Base-by-base conservation (phyloP, 2,888 invertebrate genomes). In the Doris montereyensis region DNA sequence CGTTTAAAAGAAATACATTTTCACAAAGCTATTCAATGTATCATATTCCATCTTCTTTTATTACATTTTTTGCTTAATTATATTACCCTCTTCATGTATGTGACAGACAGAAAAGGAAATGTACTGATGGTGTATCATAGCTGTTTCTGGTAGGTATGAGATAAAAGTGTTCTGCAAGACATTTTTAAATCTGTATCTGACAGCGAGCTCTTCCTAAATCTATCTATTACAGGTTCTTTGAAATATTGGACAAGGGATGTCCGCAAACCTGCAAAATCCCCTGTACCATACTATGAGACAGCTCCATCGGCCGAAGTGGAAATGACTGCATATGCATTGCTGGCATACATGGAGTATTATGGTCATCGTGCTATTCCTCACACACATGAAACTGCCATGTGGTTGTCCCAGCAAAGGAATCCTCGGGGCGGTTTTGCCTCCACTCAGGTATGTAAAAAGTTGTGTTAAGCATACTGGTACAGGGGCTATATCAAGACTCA, bases 311-410 rank as follows among this genome's bases (percentile, higher is more conserved):
- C 95, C 0, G 94, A 95, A 85, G 94, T 98, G 2, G 96, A 96
- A 91, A 96, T 96, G 85, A 97, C 98, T 0, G 94, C 97, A 0
- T 98, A 98, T 91, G 95, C 95, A 0, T 92, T 98, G 78, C 92
- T 97, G 77, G 94, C 96, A 0, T 94, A 24, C 78, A 84, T 30
- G 91, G 93, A 80, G 93, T 93, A 83, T 68, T 80, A 79, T n/a
- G 58, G 62, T 1, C 60, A 81, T 2, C 80, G 82, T 2, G 84
- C 95, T 0, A 76, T 87, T 2, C 83, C 84, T 17, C 86, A 86
- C 17, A 85, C 86, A 24, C 82, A 84, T 32, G 94, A 95, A 0
- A 92, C 95, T 41, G 93, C 95, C 87, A 93, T 94, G 77, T 96
- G 96, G 96, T 91, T 96, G 28, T 92, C 95, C 8, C 92, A 93